A percentile compares a stretch with the other conserved stretches of the same genome.
These are phyloP conservation scores for Calliopsis andreniformis DNA, from an alignment of 1,140 invertebrate genomes.

Conservation along the genomic window DNA sequence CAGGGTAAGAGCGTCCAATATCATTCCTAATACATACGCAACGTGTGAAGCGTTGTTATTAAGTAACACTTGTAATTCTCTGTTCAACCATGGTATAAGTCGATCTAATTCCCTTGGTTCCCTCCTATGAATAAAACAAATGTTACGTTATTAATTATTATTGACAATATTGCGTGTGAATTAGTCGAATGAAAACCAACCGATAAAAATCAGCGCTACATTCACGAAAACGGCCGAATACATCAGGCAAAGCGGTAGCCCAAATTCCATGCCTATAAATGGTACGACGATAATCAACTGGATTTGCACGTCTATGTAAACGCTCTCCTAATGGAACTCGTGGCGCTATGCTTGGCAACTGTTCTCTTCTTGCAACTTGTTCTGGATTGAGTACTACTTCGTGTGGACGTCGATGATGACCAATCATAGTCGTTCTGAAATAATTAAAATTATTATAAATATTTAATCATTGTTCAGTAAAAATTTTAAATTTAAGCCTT, in stretches of 20 bases:
- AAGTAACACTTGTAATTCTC: slow-evolving; percentile 90
- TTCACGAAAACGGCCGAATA: slow-evolving; percentile 86
- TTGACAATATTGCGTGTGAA: too few species aligned
- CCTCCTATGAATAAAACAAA: slow-evolving; percentile 81
- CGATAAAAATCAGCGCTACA: slow-evolving; percentile 89
- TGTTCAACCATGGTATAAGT: slow-evolving; percentile 92
- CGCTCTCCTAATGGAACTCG: slow-evolving; percentile 65
- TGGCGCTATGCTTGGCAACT: slow-evolving; percentile 60
- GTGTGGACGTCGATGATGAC: slow-evolving; percentile 57
- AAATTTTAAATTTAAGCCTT: background rate
- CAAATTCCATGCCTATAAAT: slow-evolving; percentile 91
- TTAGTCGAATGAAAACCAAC: slow-evolving; percentile 71
- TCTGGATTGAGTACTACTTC: slow-evolving; percentile 65
- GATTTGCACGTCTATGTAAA: slow-evolving; percentile 63
- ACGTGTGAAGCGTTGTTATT: slow-evolving; percentile 84
- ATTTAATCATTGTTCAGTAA: background rate
- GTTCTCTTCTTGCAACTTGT: slow-evolving; percentile 69
- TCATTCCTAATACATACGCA: slow-evolving; percentile 85
- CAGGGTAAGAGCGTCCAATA: slow-evolving; percentile 86
- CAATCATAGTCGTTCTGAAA: slow-evolving; percentile 72
- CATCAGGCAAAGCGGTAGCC: slow-evolving; percentile 85
- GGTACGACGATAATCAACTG: slow-evolving; percentile 83
- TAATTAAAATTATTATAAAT: slow-evolving; percentile 1
- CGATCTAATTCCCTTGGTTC: slow-evolving; percentile 91
- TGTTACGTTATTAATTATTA: background rate